Evolutionary conservation across 2,888 invertebrate genomes (phyloP), one percentile per base, ranked within the genome.

Genomic region (Parnassius orleans): DNA sequence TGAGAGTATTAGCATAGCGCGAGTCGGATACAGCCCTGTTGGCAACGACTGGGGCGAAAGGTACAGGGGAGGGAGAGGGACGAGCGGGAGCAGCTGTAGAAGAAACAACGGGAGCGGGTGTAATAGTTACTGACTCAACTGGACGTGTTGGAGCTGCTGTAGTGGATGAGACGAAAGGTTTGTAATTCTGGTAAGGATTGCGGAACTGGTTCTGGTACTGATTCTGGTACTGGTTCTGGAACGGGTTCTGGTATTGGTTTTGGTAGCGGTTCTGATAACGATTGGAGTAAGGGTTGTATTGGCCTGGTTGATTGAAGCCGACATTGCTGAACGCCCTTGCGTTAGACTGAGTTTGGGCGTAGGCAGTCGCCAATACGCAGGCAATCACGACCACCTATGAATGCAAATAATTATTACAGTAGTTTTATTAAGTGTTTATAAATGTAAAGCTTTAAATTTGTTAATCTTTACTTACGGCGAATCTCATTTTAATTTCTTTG

Each of bases 391-490:
- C 68, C 44, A 75, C 68, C 74, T 75, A 68, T 54, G 53, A 54
- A 41, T 44, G 62, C 53, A 66, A 46, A 59, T 48, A 50, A 43
- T 33, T 33, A 33, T 33, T 33, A 33, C 33, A 33, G 33, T 3
- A 33, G 7, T 33, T 33, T 33, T 33, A 19, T 33, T 33, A 33
- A 33, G 33, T 5, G 14, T 11, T 56, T 56, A n/a, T 48, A 14
- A 54, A 46, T 56, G 1, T 9, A n/a, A 55, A 57, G 59, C 64
- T 65, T 61, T 67, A 12, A 47, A 48, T 66, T 46, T 65, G 14
- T 51, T 46, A 52, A 46, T 24, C 10, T 69, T 66, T 68, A 88
- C 87, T 88, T 81, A 88, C 87, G 66, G 80, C 80, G 75, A 79
- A 80, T 82, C 78, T 87, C 87, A 88, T 88, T 73, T 78, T 66